These are phyloP conservation scores for Promerops cafer DNA, from an alignment of 2,113 vertebrate species.

Conservation along the genomic window DNA sequence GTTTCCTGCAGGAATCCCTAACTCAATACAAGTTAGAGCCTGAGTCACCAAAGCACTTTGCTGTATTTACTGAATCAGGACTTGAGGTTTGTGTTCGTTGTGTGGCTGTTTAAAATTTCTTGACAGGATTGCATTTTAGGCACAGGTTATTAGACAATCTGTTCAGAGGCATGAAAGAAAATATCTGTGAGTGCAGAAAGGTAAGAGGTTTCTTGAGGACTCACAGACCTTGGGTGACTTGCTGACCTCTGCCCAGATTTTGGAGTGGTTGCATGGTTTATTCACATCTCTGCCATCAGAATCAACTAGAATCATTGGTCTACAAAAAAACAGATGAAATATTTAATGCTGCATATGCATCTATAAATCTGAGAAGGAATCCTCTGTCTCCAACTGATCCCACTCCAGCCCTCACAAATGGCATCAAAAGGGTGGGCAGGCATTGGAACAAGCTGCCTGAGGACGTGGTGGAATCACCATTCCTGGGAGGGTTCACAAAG, in stretches of 20 bases:
- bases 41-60: background rate
- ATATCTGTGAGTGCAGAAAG: background rate
- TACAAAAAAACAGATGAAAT: background rate
- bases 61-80: background rate
- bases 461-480: background rate
- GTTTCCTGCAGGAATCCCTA: background rate
- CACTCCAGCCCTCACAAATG: background rate
- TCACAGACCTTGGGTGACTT: too few relatives aligned
- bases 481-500: background rate
- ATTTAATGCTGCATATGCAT: background rate
- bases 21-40: background rate
- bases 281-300: background rate
- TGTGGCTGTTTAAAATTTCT: background rate
- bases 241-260: background rate
- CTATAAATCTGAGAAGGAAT: background rate
- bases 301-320: background rate
- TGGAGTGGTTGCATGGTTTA: background rate
- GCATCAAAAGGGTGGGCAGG: background rate
- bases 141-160: background rate
- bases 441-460: background rate
- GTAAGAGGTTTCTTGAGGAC: background rate
- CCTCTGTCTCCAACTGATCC: background rate
- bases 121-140: background rate
- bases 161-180: background rate
- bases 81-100: background rate